Percentiles rank a stretch among this genome's conserved stretches.
Conservation (phyloP, 2,113 vertebrate genomes). For the Urocynchramus pylzowi region DNA sequence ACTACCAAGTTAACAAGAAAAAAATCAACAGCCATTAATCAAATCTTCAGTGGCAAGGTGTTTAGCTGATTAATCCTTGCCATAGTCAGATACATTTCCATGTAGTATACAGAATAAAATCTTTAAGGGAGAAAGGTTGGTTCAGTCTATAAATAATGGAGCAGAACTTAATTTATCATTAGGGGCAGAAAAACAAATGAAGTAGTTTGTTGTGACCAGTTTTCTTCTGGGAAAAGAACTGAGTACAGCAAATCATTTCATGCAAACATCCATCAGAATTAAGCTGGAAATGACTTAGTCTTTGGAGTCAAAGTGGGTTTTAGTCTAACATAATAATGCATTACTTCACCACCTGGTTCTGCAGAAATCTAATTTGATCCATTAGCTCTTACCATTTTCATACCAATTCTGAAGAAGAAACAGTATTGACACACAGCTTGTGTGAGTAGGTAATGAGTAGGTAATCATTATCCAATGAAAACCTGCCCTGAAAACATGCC, state of each 20-base stretch:
- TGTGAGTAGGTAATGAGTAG: background rate
- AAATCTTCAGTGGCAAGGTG: background rate
- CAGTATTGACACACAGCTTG: background rate
- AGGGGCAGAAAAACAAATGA: background rate
- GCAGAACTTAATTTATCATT: background rate
- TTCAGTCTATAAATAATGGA: conserved; percentile 10
- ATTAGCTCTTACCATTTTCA: conserved; percentile 3
- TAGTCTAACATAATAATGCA: background rate
- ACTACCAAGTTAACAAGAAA: background rate
- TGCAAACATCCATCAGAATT: conserved; percentile 11
- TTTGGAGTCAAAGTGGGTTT: background rate
- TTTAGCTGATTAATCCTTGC: background rate
- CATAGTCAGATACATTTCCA: background rate
- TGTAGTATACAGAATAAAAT: background rate
- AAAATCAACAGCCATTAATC: background rate
- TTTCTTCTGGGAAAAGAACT: background rate
- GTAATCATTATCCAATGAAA: background rate
- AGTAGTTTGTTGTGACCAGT: background rate
- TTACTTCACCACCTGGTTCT: background rate
- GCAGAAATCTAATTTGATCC: conserved; percentile 32
- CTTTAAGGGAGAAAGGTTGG: background rate
- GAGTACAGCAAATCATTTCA: conserved; percentile 11
- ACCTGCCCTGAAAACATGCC: background rate
- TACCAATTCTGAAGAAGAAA: conserved; percentile 1
- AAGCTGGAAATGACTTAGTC: background rate